A percentile compares a stretch with the other conserved stretches of the same genome.
Conservation (phyloP, 2,888 invertebrate genomes). For the Troides helena region DNA sequence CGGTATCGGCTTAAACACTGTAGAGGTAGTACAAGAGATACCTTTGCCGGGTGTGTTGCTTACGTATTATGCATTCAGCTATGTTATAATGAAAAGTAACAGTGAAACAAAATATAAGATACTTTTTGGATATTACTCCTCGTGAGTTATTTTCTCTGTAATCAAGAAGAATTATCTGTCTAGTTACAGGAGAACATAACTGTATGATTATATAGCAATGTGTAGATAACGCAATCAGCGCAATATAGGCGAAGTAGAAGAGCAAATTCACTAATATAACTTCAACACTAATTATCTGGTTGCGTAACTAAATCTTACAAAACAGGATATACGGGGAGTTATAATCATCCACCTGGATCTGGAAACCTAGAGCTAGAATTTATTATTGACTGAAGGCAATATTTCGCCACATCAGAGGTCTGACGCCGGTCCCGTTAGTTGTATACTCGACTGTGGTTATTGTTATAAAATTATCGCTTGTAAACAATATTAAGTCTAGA, state of each 20-base stretch:
- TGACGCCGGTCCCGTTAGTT: conserved; percentile 8
- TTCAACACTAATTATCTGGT: no score
- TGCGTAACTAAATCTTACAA: conserved; percentile 1
- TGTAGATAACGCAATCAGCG: no score
- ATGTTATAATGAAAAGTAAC: no score
- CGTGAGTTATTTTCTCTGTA: no score
- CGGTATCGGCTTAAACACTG: background rate
- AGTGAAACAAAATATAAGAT: no score
- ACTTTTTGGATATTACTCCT: no score
- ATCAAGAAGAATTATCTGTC: no score
- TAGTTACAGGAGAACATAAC: no score
- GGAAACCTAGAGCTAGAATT: conserved; percentile 14
- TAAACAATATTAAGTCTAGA: background rate
- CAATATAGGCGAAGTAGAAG: no score
- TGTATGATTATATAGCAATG: no score
- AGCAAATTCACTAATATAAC: no score
- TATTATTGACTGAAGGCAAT: conserved; percentile 19
- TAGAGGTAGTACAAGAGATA: background rate
- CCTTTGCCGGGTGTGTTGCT: background rate
- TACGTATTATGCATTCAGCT: no score
- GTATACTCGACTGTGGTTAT: conserved; percentile 2
- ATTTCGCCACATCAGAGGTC: conserved; percentile 18
- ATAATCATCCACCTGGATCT: conserved; percentile 25
- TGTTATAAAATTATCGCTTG: conserved; percentile 4
- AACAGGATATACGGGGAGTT: conserved; percentile 6